These are phyloP conservation scores for Sicus ferrugineus DNA, from an alignment of 2,888 invertebrate species.

Conservation along the genomic window DNA sequence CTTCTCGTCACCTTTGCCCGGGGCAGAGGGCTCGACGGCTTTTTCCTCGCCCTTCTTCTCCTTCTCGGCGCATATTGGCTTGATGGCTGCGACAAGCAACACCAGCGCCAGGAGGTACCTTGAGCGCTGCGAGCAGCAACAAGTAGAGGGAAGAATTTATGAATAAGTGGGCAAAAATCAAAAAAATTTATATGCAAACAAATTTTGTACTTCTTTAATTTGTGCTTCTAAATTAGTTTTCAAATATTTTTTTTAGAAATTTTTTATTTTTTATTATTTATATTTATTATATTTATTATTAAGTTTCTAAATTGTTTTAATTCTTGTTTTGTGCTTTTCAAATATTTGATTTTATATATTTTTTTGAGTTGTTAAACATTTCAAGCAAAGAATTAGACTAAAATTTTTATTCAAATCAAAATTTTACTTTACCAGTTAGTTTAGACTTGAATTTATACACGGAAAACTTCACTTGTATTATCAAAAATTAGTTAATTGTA, in stretches of 20 bases:
- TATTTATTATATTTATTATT: background rate
- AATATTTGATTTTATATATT: too few relatives aligned
- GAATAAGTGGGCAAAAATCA: background rate
- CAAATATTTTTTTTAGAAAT: background rate
- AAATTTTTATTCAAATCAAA: too few relatives aligned
- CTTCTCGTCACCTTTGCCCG: constrained; percentile 52
- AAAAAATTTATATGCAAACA: background rate
- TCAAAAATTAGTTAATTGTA: too few relatives aligned
- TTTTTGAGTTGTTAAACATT: too few relatives aligned
- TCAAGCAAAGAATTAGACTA: too few relatives aligned
- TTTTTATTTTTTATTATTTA: constrained; percentile 18
- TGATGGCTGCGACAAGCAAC: constrained; percentile 66
- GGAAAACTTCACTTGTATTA: too few relatives aligned
- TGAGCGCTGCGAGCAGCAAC: constrained; percentile 54
- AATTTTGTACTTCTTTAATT: constrained; percentile 7
- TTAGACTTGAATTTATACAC: too few relatives aligned
- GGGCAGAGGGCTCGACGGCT: constrained; percentile 50
- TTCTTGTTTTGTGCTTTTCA: background rate
- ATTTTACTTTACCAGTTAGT: too few relatives aligned
- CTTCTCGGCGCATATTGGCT: constrained; percentile 65
- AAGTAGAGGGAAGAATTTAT: background rate
- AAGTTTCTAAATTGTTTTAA: constrained; percentile 7
- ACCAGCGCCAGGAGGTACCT: constrained; percentile 68
- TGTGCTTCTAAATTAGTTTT: background rate
- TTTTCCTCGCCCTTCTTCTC: constrained; percentile 66